Conservation (phyloP, 2,888 invertebrate genomes). For the Oegoconia quadripuncta region DNA sequence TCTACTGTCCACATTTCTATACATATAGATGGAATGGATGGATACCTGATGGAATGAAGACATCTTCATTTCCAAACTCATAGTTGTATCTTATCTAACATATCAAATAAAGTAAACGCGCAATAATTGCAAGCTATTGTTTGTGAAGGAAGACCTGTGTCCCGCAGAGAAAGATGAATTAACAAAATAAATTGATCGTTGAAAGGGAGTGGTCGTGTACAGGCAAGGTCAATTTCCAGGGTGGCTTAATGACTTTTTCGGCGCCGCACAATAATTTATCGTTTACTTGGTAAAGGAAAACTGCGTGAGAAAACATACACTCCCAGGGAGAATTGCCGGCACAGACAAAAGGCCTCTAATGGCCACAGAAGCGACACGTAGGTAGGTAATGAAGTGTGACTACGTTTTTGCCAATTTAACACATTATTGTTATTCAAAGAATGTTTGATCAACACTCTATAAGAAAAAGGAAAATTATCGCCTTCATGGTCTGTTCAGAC, state of each 20-base stretch:
- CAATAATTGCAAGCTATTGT: background rate
- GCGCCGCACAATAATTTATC: slow-evolving; percentile 4
- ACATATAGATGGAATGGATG: too few relatives aligned
- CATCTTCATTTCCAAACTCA: too few relatives aligned
- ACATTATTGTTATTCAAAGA: too few relatives aligned
- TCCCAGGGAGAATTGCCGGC: background rate
- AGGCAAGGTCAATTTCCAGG: background rate
- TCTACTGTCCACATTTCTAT: too few relatives aligned
- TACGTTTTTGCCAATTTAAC: background rate
- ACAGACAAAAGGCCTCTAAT: slow-evolving; percentile 2
- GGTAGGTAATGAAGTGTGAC: background rate
- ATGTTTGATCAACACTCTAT: too few relatives aligned
- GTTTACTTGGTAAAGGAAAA: slow-evolving; percentile 6
- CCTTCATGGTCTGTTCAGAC: too few relatives aligned
- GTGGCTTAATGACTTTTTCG: slow-evolving; percentile 3
- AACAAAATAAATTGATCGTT: too few relatives aligned
- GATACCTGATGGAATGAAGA: too few relatives aligned
- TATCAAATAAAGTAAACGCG: background rate
- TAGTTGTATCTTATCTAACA: too few relatives aligned
- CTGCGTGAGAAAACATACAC: slow-evolving; percentile 8
- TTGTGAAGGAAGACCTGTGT: too few relatives aligned
- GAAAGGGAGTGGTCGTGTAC: background rate
- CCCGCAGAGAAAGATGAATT: too few relatives aligned
- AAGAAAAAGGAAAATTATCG: too few relatives aligned
- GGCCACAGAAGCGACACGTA: background rate